Evolutionary conservation across 2,113 vertebrate species (phyloP), one percentile per base, ranked within the genome.

Genomic region (Psittacus erithacus): DNA sequence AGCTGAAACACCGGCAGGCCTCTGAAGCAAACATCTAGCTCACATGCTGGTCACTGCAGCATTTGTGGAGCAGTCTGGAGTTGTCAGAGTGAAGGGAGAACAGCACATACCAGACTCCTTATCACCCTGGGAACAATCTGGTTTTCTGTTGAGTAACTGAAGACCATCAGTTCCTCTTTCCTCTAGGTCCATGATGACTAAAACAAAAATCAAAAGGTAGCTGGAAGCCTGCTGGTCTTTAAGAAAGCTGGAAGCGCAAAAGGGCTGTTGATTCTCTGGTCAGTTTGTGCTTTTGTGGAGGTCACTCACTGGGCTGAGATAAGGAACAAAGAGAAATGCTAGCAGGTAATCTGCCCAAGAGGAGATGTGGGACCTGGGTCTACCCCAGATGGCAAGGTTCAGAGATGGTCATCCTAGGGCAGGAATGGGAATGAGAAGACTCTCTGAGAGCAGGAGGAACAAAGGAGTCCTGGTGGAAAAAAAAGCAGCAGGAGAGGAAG

Each of bases 11-110:
- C 22, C 43, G 44, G 24, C 14, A 46, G 31, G n/a, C 49, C 47
- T 76, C 44, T n/a, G 41, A 75, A 41, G 35, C 73, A 64, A 83
- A 69, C 20, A 35, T 27, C 28, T 60, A n/a, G 10, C 43, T 90
- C 41, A 38, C 23, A 17, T 0, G 0, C 59, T 64, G 52, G 63
- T 59, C 28, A 9, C 31, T 13, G 13, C 24, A 80, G 38, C 52
- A 25, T 86, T 71, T 80, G 43, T 41, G 43, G 63, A 76, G 38
- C 57, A 63, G 44, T 19, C 23, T 47, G 38, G 46, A 86, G 20
- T 35, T 73, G 69, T 41, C 33, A 94, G 44, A 74, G 17, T 0
- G 0, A 91, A 35, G 57, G 57, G 17, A 39, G 4, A 81, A 57
- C 22, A 60, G 33, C 62, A 29, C 19, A 19, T 55, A 38, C 25